Evolutionary conservation across 1,140 invertebrate genomes (phyloP).

Genomic region (Helicoverpa armigera): DNA sequence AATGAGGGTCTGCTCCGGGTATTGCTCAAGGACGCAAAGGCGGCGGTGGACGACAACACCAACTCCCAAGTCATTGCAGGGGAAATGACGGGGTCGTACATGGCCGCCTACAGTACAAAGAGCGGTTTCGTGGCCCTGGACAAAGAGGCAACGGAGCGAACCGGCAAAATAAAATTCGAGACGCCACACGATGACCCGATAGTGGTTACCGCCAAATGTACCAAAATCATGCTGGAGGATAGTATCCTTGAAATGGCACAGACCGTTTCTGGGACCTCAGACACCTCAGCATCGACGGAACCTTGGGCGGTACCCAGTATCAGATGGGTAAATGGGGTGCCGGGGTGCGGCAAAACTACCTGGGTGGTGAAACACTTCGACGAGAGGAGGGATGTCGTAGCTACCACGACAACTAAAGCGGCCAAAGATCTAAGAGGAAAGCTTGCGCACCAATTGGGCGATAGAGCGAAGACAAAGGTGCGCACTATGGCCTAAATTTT

Average conservation of each 20-base stretch:
- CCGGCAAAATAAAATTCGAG: background rate
- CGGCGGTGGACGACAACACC: background rate
- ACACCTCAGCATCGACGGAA: background rate
- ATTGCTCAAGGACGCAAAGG: too few relatives aligned
- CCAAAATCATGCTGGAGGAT: slow-evolving; percentile 21
- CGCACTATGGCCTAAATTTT: slow-evolving; percentile 51
- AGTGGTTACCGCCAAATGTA: slow-evolving; percentile 25
- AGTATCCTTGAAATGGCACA: slow-evolving; percentile 13
- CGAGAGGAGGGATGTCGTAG: slow-evolving; percentile 22
- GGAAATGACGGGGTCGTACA: slow-evolving; percentile 24
- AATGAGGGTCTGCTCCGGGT: too few relatives aligned
- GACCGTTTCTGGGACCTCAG: background rate
- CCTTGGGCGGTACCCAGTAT: slow-evolving; percentile 38
- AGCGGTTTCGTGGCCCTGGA: slow-evolving; percentile 1
- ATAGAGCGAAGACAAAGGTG: slow-evolving; percentile 2
- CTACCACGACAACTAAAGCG: slow-evolving; percentile 28
- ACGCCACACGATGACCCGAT: background rate
- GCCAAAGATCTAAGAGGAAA: slow-evolving; percentile 40
- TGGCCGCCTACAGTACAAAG: background rate
- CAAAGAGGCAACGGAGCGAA: background rate
- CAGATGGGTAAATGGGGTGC: slow-evolving; percentile 38
- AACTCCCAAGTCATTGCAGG: slow-evolving; percentile 9
- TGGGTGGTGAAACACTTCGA: slow-evolving; percentile 51
- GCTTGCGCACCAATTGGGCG: background rate
- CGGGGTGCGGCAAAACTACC: slow-evolving; percentile 46